These are phyloP conservation scores for Cotesia congregata DNA, from an alignment of 2,888 invertebrate genomes.

Conservation along the genomic window DNA sequence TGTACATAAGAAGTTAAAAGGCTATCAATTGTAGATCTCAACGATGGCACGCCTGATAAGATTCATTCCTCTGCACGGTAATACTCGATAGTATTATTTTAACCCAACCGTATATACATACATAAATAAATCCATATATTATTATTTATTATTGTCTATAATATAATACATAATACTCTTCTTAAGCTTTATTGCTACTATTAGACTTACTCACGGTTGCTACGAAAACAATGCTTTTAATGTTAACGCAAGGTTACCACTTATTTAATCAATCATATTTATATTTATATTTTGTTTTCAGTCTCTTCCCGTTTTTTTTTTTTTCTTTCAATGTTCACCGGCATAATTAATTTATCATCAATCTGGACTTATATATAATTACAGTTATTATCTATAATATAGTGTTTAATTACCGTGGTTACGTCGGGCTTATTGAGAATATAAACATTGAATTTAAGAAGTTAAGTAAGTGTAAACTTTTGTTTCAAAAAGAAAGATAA, in stretches of 20 bases:
- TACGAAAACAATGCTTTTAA: conserved; percentile 29
- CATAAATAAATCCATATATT: not conserved
- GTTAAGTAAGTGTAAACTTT: not conserved
- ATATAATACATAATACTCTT: not conserved
- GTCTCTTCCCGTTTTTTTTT: conserved; percentile 5
- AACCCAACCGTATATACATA: conserved; percentile 8
- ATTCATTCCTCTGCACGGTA: conserved; percentile 42
- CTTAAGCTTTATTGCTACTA: not conserved
- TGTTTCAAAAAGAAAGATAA: not conserved
- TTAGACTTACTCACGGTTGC: conserved; percentile 27
- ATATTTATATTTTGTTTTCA: not conserved
- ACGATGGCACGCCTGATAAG: conserved; percentile 44
- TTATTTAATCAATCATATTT: conserved; percentile 34
- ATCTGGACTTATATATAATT: conserved; percentile 15
- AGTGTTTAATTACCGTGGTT: conserved; percentile 11
- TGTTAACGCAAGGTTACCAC: conserved; percentile 25
- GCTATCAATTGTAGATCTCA: conserved; percentile 32
- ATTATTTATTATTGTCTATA: conserved; percentile 26
- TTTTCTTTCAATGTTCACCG: conserved; percentile 13
- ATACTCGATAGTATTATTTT: conserved; percentile 38
- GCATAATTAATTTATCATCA: conserved; percentile 23
- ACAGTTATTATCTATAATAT: conserved; percentile 8
- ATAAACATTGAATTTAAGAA: not conserved
- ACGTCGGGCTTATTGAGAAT: conserved; percentile 6
- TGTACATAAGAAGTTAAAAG: conserved; percentile 31